Percentiles rank a stretch among this genome's conserved stretches.
These are phyloP conservation scores for Macropis europaea DNA, from an alignment of 2,888 invertebrate genomes.

Conservation along the genomic window DNA sequence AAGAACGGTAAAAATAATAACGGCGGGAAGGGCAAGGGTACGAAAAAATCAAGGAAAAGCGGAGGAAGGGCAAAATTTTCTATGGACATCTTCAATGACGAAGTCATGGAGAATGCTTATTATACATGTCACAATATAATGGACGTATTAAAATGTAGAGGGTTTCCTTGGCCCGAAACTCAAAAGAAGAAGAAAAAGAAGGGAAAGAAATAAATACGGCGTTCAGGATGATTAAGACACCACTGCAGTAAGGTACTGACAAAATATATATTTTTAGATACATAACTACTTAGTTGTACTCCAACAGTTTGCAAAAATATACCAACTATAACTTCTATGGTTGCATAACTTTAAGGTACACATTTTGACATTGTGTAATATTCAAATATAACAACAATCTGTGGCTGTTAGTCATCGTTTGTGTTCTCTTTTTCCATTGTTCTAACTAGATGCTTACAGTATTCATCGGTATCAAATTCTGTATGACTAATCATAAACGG, in stretches of 20 bases:
- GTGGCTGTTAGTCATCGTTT: neutral
- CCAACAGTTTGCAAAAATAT: conserved; percentile 9
- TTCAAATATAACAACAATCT: neutral
- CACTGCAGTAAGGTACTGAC: neutral
- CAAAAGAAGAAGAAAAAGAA: conserved; percentile 94
- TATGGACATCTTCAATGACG: conserved; percentile 92
- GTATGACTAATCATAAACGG: conserved; percentile 78
- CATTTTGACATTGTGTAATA: neutral
- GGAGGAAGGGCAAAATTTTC: conserved; percentile 85
- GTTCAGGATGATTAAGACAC: neutral
- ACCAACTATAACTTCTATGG: neutral
- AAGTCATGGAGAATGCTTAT: conserved; percentile 96
- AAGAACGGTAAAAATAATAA: conserved; percentile 70
- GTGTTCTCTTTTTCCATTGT: neutral
- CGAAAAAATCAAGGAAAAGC: conserved; percentile 81
- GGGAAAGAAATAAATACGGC: conserved; percentile 82
- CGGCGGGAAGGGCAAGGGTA: conserved; percentile 81
- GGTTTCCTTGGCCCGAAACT: conserved; percentile 94
- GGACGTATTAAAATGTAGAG: conserved; percentile 91
- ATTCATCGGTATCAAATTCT: conserved; percentile 77
- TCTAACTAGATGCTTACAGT: conserved; percentile 47
- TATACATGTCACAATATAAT: conserved; percentile 96
- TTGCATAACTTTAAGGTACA: neutral
- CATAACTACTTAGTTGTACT: neutral
- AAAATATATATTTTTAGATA: conserved; percentile 23